Evolutionary conservation across 2,888 invertebrate genomes (phyloP).

Genomic region (Trichogramma dendrolimi): DNA sequence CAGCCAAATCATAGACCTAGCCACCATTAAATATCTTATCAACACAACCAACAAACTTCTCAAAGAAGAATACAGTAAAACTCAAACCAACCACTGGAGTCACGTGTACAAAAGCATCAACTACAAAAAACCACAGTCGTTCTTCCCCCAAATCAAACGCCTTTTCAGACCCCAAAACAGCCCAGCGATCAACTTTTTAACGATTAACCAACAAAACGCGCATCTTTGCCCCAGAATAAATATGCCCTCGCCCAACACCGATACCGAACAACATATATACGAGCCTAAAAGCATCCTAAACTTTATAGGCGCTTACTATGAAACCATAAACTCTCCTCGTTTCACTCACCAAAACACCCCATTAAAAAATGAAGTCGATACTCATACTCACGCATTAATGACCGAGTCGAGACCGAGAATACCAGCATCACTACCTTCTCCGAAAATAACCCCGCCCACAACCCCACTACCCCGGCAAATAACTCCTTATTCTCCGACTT

Average conservation of each 20-base stretch:
- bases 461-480: not conserved
- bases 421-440: not conserved
- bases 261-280: not conserved
- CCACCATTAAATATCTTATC: not conserved
- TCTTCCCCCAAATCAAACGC: conserved; percentile 10
- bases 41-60: not conserved
- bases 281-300: not conserved
- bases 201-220: not conserved
- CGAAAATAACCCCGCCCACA: not conserved
- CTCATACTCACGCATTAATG: not conserved
- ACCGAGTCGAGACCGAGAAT: not conserved
- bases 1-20: not conserved
- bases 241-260: too few species aligned
- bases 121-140: not conserved
- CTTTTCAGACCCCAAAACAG: not conserved
- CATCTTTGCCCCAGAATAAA: not conserved
- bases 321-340: conserved; percentile 22
- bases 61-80: not conserved
- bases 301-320: conserved; percentile 8
- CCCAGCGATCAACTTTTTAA: not conserved
- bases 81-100: not conserved
- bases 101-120: not conserved
- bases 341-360: conserved; percentile 1
- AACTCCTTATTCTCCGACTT: not conserved
- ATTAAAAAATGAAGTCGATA: not conserved